Conservation (phyloP, 2,113 vertebrate species). For the Sakesphorus luctuosus region DNA sequence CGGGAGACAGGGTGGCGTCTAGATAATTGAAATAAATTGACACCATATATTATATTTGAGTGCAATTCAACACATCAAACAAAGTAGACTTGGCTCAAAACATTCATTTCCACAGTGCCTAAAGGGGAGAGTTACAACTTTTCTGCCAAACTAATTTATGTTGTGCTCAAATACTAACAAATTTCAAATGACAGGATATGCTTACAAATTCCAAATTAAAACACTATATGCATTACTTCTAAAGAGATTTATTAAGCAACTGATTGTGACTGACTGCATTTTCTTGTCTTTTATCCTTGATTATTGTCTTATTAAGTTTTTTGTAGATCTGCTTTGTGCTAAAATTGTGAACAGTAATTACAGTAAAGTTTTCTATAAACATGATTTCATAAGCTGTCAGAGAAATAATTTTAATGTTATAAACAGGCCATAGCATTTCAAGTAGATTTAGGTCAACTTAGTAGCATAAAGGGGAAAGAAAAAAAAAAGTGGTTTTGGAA, state of each 20-base stretch:
- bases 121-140: neutral
- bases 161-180: neutral
- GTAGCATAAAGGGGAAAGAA: neutral
- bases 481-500: neutral
- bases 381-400: neutral
- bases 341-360: neutral
- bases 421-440: neutral
- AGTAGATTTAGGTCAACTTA: neutral
- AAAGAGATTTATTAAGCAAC: neutral
- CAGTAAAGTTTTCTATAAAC: neutral
- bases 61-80: neutral
- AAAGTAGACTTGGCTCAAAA: neutral
- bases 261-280: neutral
- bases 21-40: slow-evolving; percentile 22
- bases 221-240: neutral
- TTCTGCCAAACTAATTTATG: neutral
- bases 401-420: neutral
- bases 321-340: neutral
- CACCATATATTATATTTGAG: neutral
- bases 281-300: neutral
- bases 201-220: slow-evolving; percentile 9
- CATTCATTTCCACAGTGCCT: neutral
- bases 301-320: neutral
- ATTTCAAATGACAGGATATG: neutral
- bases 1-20: neutral